phyloP scores from a whole-genome alignment of 1,140 invertebrate genomes.

The Orchestia grillus region DNA sequence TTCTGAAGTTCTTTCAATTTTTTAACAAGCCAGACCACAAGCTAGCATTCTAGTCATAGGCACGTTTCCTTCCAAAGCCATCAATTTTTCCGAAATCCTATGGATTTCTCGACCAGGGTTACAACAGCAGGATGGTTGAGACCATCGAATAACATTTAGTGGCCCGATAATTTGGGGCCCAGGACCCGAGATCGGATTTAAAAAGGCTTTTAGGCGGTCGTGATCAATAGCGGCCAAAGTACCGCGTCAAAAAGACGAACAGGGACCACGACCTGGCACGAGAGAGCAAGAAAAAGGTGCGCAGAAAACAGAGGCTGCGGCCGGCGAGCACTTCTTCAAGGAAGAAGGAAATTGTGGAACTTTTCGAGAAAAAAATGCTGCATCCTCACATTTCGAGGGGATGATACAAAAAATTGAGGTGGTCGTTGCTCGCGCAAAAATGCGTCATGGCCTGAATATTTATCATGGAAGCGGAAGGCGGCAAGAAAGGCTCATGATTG shows the following conservation, averaged over 20 bases:
- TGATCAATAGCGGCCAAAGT: conserved; percentile 1
- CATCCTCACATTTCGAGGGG: background rate
- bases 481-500: background rate
- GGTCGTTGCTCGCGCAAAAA: background rate
- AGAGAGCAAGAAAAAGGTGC: background rate
- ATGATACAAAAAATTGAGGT: background rate
- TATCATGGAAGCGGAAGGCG: background rate
- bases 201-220: background rate
- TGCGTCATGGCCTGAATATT: background rate
- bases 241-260: background rate
- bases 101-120: background rate
- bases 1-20: background rate
- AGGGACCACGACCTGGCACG: background rate
- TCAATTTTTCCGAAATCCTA: background rate
- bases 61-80: background rate
- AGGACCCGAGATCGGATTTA: conserved; percentile 15
- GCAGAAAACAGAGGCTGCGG: background rate
- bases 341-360: background rate
- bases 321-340: background rate
- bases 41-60: background rate
- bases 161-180: conserved; percentile 6
- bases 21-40: background rate
- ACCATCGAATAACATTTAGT: conserved; percentile 16
- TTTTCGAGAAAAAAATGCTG: background rate
- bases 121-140: background rate